Evolutionary conservation across 2,797 vertebrate genomes (phyloP).

Genomic region (Anguilla pacifica): DNA sequence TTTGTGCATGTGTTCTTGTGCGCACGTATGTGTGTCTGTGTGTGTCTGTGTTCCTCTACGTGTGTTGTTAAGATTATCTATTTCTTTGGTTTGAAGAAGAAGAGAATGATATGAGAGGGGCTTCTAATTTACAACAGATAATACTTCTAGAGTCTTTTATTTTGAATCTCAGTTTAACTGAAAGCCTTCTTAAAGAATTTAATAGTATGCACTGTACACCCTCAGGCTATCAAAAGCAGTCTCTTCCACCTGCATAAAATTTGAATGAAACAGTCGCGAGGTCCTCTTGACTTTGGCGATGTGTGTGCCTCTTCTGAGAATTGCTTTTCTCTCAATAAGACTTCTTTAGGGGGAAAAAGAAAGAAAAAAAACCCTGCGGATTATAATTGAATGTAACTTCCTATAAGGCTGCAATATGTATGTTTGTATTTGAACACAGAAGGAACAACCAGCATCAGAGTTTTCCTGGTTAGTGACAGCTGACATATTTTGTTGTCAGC

Average conservation of each 20-base stretch:
- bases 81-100: conserved; percentile 35
- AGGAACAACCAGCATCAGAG: conserved; percentile 66
- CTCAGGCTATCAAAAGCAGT: conserved; percentile 64
- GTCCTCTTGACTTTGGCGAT: conserved; percentile 53
- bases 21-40: neutral
- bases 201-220: conserved; percentile 63
- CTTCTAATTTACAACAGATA: conserved; percentile 57
- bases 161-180: conserved; percentile 64
- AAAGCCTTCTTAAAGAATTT: conserved; percentile 74
- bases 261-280: conserved; percentile 74
- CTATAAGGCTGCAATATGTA: conserved; percentile 58
- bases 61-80: conserved; percentile 55
- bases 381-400: conserved; percentile 74
- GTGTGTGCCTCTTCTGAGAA: conserved; percentile 5
- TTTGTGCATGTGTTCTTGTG: neutral
- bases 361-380: conserved; percentile 64
- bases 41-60: conserved; percentile 1
- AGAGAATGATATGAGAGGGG: conserved; percentile 41
- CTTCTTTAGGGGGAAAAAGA: conserved; percentile 53
- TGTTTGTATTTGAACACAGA: conserved; percentile 72
- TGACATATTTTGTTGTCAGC: conserved; percentile 72
- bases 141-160: conserved; percentile 63
- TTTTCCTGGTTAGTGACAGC: conserved; percentile 76
- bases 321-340: conserved; percentile 35
- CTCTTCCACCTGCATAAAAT: conserved; percentile 74